Conservation (phyloP, 2,888 invertebrate species). For the Odiellus spinosus region DNA sequence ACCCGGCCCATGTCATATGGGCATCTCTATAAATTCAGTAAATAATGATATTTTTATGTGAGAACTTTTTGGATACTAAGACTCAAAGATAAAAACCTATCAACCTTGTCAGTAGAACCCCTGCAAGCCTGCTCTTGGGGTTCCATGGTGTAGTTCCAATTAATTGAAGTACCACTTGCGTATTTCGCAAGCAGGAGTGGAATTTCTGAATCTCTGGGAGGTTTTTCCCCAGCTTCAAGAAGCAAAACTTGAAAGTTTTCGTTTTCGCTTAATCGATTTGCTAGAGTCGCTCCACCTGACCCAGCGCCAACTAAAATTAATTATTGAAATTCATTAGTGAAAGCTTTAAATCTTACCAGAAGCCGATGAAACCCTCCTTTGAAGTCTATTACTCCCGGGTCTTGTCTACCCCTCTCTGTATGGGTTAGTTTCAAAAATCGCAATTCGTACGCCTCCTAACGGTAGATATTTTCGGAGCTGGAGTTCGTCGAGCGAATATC, state of each 20-base stretch:
- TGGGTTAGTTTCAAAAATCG: no score
- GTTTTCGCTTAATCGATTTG: constrained; percentile 44
- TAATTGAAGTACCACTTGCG: constrained; percentile 35
- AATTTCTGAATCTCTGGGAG: constrained; percentile 19
- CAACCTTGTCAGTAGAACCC: constrained; percentile 8
- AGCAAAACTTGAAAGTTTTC: constrained; percentile 17
- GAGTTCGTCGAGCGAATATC: no score
- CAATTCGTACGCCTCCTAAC: no score
- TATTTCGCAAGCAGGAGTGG: constrained; percentile 17
- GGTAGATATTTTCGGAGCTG: no score
- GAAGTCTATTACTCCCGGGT: no score
- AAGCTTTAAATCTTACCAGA: no score
- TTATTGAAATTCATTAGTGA: no score
- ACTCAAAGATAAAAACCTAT: neutral
- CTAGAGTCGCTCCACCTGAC: constrained; percentile 70
- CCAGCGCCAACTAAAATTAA: constrained; percentile 50
- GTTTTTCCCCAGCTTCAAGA: constrained; percentile 21
- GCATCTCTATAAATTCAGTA: no score
- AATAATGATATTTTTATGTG: no score
- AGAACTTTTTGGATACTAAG: no score
- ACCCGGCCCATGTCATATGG: constrained; percentile 24
- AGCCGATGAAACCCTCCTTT: no score
- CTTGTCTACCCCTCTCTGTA: no score
- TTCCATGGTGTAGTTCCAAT: constrained; percentile 85
- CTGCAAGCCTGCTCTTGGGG: constrained; percentile 38